Conservation (phyloP, 37 sponge, comb jelly and placozoan species). For the Geodia barretti region DNA sequence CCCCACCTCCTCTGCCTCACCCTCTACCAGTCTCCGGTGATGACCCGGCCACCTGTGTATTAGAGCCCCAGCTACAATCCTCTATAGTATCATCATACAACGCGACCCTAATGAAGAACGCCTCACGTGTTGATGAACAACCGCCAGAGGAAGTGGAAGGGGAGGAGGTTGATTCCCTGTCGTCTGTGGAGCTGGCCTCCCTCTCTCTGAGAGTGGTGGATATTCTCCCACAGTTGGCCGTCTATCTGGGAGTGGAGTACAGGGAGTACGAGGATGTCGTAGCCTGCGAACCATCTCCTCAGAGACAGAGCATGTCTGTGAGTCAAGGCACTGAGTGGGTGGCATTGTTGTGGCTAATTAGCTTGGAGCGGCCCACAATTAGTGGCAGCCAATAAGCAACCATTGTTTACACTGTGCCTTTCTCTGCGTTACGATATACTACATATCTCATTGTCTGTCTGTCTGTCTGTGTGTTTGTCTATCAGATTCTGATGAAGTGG, state of each 20-base stretch:
- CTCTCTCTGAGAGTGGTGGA: neutral
- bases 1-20: neutral
- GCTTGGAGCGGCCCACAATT: too few species aligned
- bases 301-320: neutral
- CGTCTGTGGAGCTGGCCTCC: neutral
- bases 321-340: neutral
- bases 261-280: neutral
- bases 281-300: neutral
- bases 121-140: too few species aligned
- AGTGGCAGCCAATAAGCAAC: too few species aligned
- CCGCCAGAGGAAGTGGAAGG: neutral
- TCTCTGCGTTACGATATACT: too few species aligned
- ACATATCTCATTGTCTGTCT: too few species aligned
- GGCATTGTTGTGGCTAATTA: too few species aligned
- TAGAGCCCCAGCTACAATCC: too few species aligned
- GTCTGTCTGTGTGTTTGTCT: too few species aligned
- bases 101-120: neutral
- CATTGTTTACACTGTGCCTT: too few species aligned
- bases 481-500: neutral
- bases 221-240: neutral
- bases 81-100: too few species aligned
- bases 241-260: neutral
- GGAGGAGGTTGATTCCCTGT: neutral
- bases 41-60: neutral
- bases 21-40: neutral